Percentiles rank a stretch among this genome's conserved stretches.
Conservation (phyloP, 2,888 invertebrate genomes). For the Gnatocerus cornutus region DNA sequence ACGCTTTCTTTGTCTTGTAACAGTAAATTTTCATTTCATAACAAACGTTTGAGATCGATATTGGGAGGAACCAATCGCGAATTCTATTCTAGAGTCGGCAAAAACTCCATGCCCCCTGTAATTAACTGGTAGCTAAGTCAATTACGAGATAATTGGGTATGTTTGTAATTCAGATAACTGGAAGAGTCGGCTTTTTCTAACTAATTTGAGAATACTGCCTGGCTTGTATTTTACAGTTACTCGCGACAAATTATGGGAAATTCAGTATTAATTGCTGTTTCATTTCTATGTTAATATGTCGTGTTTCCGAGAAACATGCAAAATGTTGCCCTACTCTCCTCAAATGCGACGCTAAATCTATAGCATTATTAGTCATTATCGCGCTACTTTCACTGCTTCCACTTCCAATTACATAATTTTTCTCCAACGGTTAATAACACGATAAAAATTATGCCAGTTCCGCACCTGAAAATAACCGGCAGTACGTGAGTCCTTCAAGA, state of each 20-base stretch:
- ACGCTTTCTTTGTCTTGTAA: constrained; percentile 16
- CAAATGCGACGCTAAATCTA: neutral
- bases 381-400: constrained; percentile 18
- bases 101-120: constrained; percentile 20
- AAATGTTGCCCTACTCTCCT: constrained; percentile 12
- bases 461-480: neutral
- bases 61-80: constrained; percentile 11
- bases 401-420: neutral
- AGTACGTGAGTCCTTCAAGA: neutral
- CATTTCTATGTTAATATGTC: constrained; percentile 13
- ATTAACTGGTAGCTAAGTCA: constrained; percentile 27
- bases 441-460: neutral
- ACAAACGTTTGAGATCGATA: constrained; percentile 10
- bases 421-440: neutral
- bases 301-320: constrained; percentile 14
- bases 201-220: constrained; percentile 14
- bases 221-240: constrained; percentile 13
- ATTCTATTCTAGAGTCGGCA: constrained; percentile 8
- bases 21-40: constrained; percentile 30
- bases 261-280: constrained; percentile 21
- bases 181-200: constrained; percentile 11
- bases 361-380: constrained; percentile 8
- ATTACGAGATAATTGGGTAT: constrained; percentile 27
- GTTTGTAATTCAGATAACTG: constrained; percentile 26
- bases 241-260: constrained; percentile 19